Conservation (phyloP, 1,140 invertebrate species). For the Epicauta chinensis region DNA sequence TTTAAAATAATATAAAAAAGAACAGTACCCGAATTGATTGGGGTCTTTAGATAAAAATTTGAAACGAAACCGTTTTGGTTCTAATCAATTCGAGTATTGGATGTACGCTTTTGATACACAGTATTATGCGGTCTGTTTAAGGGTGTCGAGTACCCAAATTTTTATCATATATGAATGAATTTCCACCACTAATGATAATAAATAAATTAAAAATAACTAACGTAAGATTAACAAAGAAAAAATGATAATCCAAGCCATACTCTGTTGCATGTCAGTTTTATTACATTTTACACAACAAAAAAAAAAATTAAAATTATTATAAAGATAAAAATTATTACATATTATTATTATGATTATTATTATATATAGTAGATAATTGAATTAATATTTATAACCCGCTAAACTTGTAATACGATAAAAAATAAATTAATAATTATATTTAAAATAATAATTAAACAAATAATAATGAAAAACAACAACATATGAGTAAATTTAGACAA, state of each 20-base stretch:
- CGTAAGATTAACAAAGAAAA: background rate
- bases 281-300: conserved; percentile 39
- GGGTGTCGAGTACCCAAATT: conserved; percentile 27
- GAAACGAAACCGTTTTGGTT: no score
- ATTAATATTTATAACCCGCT: conserved; percentile 40
- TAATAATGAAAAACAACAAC: conserved; percentile 34
- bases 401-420: conserved; percentile 37
- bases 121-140: conserved; percentile 30
- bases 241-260: conserved; percentile 37
- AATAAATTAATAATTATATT: no score
- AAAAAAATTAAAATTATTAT: conserved; percentile 38
- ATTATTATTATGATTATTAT: conserved; percentile 33
- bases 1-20: no score
- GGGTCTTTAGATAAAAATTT: no score
- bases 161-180: conserved; percentile 22
- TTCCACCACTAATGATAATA: conserved; percentile 23
- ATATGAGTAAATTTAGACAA: conserved; percentile 38
- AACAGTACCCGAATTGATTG: no score
- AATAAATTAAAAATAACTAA: no score
- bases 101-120: conserved; percentile 27
- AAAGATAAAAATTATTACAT: conserved; percentile 38
- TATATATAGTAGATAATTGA: conserved; percentile 41
- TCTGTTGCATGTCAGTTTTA: conserved; percentile 42
- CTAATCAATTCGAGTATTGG: background rate
- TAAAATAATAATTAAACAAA: no score